phyloP scores from a whole-genome alignment of 1,140 invertebrate species.

The Drosophila watanabei region DNA sequence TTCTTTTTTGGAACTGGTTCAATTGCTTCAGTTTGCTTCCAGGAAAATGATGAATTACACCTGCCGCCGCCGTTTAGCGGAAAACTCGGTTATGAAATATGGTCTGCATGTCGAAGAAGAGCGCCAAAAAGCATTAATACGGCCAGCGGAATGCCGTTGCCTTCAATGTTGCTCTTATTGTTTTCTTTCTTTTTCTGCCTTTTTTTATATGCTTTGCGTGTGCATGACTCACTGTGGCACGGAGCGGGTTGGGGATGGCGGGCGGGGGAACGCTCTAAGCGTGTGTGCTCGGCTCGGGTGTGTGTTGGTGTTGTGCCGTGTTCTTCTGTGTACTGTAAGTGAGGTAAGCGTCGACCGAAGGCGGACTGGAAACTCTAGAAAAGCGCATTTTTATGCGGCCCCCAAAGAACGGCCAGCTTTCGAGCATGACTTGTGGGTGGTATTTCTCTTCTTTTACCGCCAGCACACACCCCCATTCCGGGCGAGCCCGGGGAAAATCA shows the following conservation, averaged over 20 bases:
- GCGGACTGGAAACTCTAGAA: constrained; percentile 56
- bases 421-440: constrained; percentile 44
- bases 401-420: constrained; percentile 35
- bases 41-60: constrained; percentile 43
- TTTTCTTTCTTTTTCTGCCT: constrained; percentile 31
- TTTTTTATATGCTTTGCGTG: constrained; percentile 67
- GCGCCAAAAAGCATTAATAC: constrained; percentile 45
- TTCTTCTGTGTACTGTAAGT: constrained; percentile 42
- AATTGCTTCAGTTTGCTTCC: constrained; percentile 40
- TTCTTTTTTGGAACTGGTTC: constrained; percentile 42
- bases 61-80: constrained; percentile 11
- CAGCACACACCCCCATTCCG: constrained; percentile 23
- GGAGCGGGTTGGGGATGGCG: constrained; percentile 40
- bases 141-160: constrained; percentile 46
- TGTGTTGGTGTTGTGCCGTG: constrained; percentile 10
- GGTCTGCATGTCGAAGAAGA: constrained; percentile 27
- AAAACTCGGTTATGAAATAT: constrained; percentile 36
- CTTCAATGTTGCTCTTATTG: constrained; percentile 46
- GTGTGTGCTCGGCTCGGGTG: not conserved
- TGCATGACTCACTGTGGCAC: constrained; percentile 67
- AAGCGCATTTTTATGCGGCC: constrained; percentile 43
- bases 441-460: constrained; percentile 32
- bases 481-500: constrained; percentile 39
- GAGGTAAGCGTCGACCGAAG: constrained; percentile 49
- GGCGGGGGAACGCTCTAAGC: constrained; percentile 46